These are phyloP conservation scores for Galerucella calmariensis DNA, from an alignment of 2,888 invertebrate genomes.

Conservation along the genomic window DNA sequence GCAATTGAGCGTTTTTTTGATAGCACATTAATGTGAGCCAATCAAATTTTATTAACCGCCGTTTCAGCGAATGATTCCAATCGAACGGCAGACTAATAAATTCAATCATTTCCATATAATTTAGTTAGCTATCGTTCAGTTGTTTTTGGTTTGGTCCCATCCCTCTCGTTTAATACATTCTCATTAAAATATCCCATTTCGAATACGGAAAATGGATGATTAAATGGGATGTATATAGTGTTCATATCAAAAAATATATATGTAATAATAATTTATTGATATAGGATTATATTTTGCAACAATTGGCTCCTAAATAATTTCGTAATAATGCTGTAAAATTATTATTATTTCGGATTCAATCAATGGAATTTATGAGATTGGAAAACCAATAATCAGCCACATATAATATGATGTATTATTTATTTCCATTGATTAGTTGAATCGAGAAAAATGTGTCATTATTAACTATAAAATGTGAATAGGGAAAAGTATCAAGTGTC, in stretches of 20 bases:
- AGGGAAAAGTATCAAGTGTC: too few relatives aligned
- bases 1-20: constrained; percentile 1
- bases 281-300: background rate
- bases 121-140: constrained; percentile 25
- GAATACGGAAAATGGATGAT: constrained; percentile 13
- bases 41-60: constrained; percentile 28
- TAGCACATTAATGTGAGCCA: constrained; percentile 10
- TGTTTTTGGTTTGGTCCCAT: constrained; percentile 21
- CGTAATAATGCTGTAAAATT: background rate
- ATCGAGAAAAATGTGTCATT: too few relatives aligned
- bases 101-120: constrained; percentile 33
- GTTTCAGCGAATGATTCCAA: constrained; percentile 21
- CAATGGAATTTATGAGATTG: background rate
- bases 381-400: too few relatives aligned
- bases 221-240: background rate
- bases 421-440: too few relatives aligned
- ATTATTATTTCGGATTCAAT: background rate
- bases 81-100: constrained; percentile 26
- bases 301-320: background rate
- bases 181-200: constrained; percentile 30
- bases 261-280: constrained; percentile 3
- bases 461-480: too few relatives aligned
- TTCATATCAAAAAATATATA: background rate
- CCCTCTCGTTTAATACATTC: constrained; percentile 21
- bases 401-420: too few relatives aligned